Evolutionary conservation across 1,140 invertebrate genomes (phyloP).

Genomic region (Conus ventricosus): DNA sequence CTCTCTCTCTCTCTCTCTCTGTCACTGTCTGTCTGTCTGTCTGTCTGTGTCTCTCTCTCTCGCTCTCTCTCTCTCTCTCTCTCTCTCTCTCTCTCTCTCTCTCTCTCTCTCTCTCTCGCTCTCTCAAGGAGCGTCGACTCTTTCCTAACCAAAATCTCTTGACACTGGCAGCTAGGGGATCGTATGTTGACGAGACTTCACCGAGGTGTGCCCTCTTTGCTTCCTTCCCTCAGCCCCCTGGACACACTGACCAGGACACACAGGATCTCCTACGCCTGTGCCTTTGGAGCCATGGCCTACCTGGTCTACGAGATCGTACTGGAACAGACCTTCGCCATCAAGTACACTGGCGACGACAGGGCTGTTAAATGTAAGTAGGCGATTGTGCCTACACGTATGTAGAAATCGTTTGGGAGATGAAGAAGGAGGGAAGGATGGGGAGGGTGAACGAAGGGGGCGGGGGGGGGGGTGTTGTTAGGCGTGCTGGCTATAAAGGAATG

Average conservation of each 20-base stretch:
- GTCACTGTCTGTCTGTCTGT: too few species aligned
- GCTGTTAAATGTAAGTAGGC: not conserved
- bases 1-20: too few species aligned
- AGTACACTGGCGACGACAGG: not conserved
- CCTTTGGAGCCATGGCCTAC: conserved; percentile 31
- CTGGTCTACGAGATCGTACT: conserved; percentile 29
- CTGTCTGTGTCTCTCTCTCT: too few species aligned
- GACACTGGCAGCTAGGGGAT: too few species aligned
- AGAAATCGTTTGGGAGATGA: not conserved
- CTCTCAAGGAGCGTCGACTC: too few species aligned
- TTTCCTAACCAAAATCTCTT: too few species aligned
- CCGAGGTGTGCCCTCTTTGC: not conserved
- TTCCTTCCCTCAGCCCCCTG: conserved; percentile 31
- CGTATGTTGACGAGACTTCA: too few species aligned
- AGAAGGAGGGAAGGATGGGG: not conserved
- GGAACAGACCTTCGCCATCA: conserved; percentile 25
- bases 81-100: too few species aligned
- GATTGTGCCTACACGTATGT: not conserved
- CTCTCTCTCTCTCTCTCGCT: too few species aligned
- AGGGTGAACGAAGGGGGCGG: too few species aligned
- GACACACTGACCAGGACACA: conserved; percentile 34
- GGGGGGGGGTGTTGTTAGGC: not conserved
- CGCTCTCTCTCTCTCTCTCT: too few species aligned
- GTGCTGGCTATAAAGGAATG: too few species aligned
- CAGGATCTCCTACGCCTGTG: conserved; percentile 38